A percentile compares a stretch with the other conserved stretches of the same genome.
Conservation (phyloP, 1,140 invertebrate genomes). For the Ips nitidus region DNA sequence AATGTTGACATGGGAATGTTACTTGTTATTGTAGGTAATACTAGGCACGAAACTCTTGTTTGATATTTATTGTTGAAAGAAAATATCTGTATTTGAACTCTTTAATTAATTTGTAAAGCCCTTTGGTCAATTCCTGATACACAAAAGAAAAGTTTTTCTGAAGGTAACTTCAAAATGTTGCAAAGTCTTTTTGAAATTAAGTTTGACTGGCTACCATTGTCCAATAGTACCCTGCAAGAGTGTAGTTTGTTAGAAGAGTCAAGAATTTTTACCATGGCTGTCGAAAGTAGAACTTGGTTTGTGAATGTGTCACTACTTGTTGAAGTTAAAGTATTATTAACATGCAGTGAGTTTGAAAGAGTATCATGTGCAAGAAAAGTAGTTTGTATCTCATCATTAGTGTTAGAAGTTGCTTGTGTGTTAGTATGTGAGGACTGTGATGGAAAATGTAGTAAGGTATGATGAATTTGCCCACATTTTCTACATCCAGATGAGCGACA, state of each 20-base stretch:
- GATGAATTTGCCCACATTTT: too few relatives aligned
- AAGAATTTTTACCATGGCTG: conserved; percentile 12
- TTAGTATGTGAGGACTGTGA: conserved; percentile 7
- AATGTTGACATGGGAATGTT: conserved; percentile 26
- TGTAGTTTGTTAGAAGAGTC: conserved; percentile 8
- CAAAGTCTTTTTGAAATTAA: conserved; percentile 21
- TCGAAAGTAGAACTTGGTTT: conserved; percentile 11
- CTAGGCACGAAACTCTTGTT: conserved; percentile 26
- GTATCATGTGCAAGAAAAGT: too few relatives aligned
- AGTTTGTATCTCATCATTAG: not conserved
- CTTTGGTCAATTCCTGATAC: conserved; percentile 5
- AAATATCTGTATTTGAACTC: conserved; percentile 2
- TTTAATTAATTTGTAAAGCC: conserved; percentile 11
- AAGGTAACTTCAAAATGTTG: conserved; percentile 16
- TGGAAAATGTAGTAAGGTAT: too few relatives aligned
- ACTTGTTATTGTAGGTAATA: conserved; percentile 31
- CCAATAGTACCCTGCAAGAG: conserved; percentile 14
- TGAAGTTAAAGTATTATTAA: conserved; percentile 6
- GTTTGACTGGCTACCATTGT: conserved; percentile 24
- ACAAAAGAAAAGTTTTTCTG: conserved; percentile 3
- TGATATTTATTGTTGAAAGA: conserved; percentile 24
- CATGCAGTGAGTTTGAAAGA: too few relatives aligned
- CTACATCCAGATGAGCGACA: conserved; percentile 3
- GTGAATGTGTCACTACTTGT: not conserved
- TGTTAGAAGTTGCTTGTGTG: not conserved